Evolutionary conservation across 2,888 invertebrate genomes (phyloP), one percentile per base, ranked within the genome.

Genomic region (Tortrix viridana): DNA sequence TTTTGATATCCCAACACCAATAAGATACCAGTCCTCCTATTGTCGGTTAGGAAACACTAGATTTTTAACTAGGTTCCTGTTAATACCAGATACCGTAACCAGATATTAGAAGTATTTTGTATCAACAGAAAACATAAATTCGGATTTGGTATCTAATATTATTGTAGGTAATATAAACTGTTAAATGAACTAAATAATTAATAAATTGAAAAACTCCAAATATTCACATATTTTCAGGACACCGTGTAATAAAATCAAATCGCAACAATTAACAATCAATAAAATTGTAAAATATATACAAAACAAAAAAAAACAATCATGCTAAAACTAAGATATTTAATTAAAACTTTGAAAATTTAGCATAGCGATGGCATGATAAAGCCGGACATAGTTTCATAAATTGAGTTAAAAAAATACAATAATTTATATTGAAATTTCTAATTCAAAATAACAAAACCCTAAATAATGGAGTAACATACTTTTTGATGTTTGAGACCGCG

Each of bases 271-370:
- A 54, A 54, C 55, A 46, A 44, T 55, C 32, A 46, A 56, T 56
- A 46, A 26, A 46, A 56, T 56, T 47, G 41, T 46, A 56, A 56
- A 56, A 46, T 46, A 56, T 32, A 56, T 26, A 54, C 38, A 54
- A 26, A 46, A 56, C 46, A 56, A 55, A 43, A 43, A 53, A 44
- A 53, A 53, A 32, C 43, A 54, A 44, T 26, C 26, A 6, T n/a
- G 18, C 18, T 23, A 43, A 43, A 26, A 44, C 12, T 46, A 23
- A 44, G 5, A 43, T 16, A 43, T 47, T 19, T 20, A 44, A 55
- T 19, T n/a, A 12, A 20, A 23, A 32, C 32, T 55, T 44, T 20
- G 9, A 46, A 44, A 26, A 26, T 49, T 32, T 26, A 32, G 32
- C 32, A 49, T 12, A 32, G 46, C 55, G 18, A 41, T 46, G 44